Conservation (phyloP, 1,140 invertebrate species). For the Dinoponera quadriceps region DNA sequence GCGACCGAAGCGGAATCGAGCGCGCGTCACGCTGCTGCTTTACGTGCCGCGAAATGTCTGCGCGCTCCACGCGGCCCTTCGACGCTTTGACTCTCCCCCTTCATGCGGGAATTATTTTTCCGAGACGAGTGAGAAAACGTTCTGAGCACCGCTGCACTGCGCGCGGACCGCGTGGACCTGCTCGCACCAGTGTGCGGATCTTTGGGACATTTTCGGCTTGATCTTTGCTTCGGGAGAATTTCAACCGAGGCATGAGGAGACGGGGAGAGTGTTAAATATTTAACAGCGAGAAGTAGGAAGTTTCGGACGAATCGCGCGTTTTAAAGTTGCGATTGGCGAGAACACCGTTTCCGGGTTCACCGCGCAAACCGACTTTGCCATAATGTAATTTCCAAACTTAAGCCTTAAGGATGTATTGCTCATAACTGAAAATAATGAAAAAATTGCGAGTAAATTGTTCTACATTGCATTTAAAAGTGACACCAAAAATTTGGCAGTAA, state of each 20-base stretch:
- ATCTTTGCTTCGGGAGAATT: background rate
- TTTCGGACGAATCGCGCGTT: background rate
- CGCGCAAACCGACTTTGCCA: too few relatives aligned
- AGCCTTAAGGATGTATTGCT: too few relatives aligned
- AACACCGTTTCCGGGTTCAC: background rate
- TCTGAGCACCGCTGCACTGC: background rate
- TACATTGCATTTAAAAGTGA: too few relatives aligned
- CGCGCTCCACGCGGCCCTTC: background rate
- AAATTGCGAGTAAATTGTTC: too few relatives aligned
- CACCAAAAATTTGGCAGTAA: too few relatives aligned
- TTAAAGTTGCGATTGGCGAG: background rate
- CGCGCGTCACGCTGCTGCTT: too few relatives aligned
- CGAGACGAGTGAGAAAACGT: background rate
- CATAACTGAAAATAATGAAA: too few relatives aligned
- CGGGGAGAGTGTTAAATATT: background rate
- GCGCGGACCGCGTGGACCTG: too few relatives aligned
- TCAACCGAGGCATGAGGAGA: background rate
- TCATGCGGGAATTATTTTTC: background rate
- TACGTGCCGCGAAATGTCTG: background rate
- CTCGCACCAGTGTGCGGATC: background rate
- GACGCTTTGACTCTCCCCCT: background rate
- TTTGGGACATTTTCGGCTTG: background rate
- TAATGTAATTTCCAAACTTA: too few relatives aligned
- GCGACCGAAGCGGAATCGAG: background rate
- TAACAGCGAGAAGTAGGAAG: conserved; percentile 4